Evolutionary conservation across 2,888 invertebrate species (phyloP), one percentile per base, ranked within the genome.

Genomic region (Lycocerus yunnanus): DNA sequence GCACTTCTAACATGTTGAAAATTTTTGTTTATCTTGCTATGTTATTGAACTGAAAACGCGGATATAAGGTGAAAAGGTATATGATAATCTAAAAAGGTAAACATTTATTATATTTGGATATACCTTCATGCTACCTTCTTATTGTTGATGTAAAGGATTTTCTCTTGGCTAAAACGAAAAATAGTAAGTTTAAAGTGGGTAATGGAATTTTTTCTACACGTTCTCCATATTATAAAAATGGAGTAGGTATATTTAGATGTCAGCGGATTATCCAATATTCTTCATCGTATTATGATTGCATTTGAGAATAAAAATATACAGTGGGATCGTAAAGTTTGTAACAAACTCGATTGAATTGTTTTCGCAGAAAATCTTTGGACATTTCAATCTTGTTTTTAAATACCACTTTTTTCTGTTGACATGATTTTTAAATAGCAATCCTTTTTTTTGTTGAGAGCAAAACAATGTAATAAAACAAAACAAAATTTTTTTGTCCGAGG

Each of bases 31-130:
- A 63, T 63, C 61, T 63, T 63, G 18, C 61, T 63, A 11, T 20
- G 61, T 63, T 63, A 63, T 63, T 63, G 61, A 63, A 63, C 61
- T 18, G 8, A 18, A 20, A n/a, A 16, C 18, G 9, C 15, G 61
- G 18, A 63, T 63, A 63, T 63, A 18, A 63, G n/a, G 20, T 18
- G 15, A 63, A 63, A 63, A 16, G 15, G 20, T 63, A 61, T 61
- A 18, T 20, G 61, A 63, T 63, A 63, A 63, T 63, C 61, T 63
- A 63, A 63, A 63, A 15, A 20, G 61, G 61, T 63, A 63, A 63
- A 63, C 61, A 63, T 63, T 63, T 63, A 63, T 63, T 63, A 63
- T 63, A n/a, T 43, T 43, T 18, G 61, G 11, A 63, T 11, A 63
- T 16, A 63, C n/a, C 61, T 43, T n/a, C 43, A n/a, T 43, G n/a